Evolutionary conservation across 1,140 invertebrate species (phyloP).

Genomic region (Microplitis demolitor): DNA sequence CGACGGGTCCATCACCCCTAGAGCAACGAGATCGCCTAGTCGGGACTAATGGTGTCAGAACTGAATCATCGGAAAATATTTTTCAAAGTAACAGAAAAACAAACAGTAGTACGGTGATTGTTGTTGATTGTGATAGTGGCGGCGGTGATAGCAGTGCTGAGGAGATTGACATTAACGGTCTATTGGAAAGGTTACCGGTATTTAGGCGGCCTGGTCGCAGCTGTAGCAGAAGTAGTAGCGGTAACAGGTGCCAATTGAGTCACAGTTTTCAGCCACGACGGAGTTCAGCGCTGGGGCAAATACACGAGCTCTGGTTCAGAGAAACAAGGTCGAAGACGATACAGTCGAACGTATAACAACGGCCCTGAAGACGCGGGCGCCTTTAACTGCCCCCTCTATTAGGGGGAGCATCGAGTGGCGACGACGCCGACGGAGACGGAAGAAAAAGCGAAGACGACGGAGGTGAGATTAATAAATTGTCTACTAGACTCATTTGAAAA

Average conservation of each 20-base stretch:
- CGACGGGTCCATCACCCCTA: slow-evolving; percentile 19
- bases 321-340: slow-evolving; percentile 41
- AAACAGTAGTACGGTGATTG: slow-evolving; percentile 45
- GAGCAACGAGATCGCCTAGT: slow-evolving; percentile 16
- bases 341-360: slow-evolving; percentile 51
- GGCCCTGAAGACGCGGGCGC: slow-evolving; percentile 55
- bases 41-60: slow-evolving; percentile 28
- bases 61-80: slow-evolving; percentile 5
- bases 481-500: no score
- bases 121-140: slow-evolving; percentile 38
- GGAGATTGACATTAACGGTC: slow-evolving; percentile 18
- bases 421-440: slow-evolving; percentile 56
- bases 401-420: slow-evolving; percentile 53
- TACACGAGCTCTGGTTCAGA: slow-evolving; percentile 59
- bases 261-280: slow-evolving; percentile 49
- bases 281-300: slow-evolving; percentile 57
- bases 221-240: neutral
- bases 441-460: slow-evolving; percentile 60
- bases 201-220: neutral
- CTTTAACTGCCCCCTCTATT: slow-evolving; percentile 48
- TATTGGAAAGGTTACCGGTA: neutral
- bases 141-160: slow-evolving; percentile 34
- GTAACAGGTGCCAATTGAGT: slow-evolving; percentile 5
- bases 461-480: slow-evolving; percentile 40
- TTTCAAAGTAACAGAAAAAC: slow-evolving; percentile 29